phyloP scores from a whole-genome alignment of 1,140 invertebrate genomes.

The Leucophenga varia region DNA sequence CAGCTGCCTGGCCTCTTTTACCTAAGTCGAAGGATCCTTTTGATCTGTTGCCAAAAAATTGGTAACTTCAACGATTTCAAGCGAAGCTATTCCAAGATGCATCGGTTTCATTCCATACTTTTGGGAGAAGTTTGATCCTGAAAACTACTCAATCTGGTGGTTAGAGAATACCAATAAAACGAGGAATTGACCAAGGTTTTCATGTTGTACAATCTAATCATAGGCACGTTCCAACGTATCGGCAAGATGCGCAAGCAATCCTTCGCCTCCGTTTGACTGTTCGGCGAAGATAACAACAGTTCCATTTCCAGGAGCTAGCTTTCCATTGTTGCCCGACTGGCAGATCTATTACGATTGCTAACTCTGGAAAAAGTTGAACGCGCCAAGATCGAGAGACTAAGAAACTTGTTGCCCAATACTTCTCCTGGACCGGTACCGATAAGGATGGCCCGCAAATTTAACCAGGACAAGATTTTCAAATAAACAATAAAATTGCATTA shows the following conservation, averaged over 20 bases:
- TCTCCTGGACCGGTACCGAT: too few species aligned
- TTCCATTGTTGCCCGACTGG: conserved; percentile 90
- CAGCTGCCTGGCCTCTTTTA: conserved; percentile 70
- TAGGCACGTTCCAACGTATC: conserved; percentile 94
- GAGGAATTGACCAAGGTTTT: conserved; percentile 90
- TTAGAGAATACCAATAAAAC: conserved; percentile 94
- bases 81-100: conserved; percentile 95
- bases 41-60: conserved; percentile 81
- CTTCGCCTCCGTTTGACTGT: conserved; percentile 91
- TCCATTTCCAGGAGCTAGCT: conserved; percentile 92
- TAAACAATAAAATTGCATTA: too few species aligned
- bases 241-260: conserved; percentile 97
- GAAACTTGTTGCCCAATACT: too few species aligned
- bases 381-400: conserved; percentile 67
- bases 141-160: conserved; percentile 98
- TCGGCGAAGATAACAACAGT: conserved; percentile 90
- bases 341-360: conserved; percentile 97
- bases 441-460: too few species aligned
- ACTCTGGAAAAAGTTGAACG: conserved; percentile 95
- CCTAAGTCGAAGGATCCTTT: conserved; percentile 93
- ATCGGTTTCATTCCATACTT: conserved; percentile 95
- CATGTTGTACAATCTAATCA: conserved; percentile 95
- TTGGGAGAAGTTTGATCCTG: conserved; percentile 96
- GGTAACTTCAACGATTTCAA: conserved; percentile 99
- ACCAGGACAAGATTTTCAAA: too few species aligned